These are phyloP conservation scores for Talpa occidentalis DNA, from an alignment of 2,113 vertebrate genomes.

Conservation along the genomic window DNA sequence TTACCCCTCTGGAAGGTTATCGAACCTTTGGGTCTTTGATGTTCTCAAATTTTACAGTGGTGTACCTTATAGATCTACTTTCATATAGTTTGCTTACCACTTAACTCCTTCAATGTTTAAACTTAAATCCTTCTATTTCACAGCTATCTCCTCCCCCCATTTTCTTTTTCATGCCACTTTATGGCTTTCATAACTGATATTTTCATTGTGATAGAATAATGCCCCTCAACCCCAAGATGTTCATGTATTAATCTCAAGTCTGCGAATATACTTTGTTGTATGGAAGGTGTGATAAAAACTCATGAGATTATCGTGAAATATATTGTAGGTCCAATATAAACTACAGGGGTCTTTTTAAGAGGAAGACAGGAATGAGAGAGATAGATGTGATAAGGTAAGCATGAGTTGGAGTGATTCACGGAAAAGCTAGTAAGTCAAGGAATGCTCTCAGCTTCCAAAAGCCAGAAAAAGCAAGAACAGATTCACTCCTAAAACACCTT, in stretches of 20 bases:
- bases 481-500: background rate
- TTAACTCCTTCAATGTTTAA: background rate
- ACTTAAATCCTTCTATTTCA: background rate
- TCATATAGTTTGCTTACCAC: background rate
- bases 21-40: background rate
- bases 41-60: background rate
- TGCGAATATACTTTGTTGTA: background rate
- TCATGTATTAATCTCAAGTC: background rate
- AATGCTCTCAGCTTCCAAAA: background rate
- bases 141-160: background rate
- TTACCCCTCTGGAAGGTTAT: background rate
- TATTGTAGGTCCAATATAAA: background rate
- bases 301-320: background rate
- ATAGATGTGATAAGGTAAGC: background rate
- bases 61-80: background rate
- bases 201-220: background rate
- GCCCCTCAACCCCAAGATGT: background rate
- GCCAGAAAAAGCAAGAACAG: background rate
- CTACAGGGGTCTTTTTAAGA: background rate
- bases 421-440: background rate
- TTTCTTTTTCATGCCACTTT: background rate
- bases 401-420: background rate
- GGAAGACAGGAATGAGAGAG: background rate
- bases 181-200: background rate
- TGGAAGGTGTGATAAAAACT: background rate